Conservation (phyloP, 2,113 vertebrate species). For the Aspiorhynchus laticeps region DNA sequence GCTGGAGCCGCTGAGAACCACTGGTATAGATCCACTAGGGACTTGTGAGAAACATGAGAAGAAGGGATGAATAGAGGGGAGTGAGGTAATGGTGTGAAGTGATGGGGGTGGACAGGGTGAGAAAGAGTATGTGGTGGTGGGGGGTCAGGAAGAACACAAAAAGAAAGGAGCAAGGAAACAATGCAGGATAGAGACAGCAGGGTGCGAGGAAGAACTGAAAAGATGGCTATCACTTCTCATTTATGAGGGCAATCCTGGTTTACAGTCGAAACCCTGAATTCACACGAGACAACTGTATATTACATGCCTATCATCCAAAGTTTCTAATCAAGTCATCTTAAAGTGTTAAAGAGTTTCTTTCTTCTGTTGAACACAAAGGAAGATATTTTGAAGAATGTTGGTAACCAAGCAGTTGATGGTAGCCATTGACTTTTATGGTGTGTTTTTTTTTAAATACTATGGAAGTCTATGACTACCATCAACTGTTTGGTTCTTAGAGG, state of each 20-base stretch:
- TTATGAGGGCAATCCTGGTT: slow-evolving; percentile 32
- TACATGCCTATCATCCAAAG: background rate
- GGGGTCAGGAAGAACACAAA: slow-evolving; percentile 32
- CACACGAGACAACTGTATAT: background rate
- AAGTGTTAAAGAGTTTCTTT: background rate
- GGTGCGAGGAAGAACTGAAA: slow-evolving; percentile 13
- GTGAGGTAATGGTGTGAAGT: slow-evolving; percentile 17
- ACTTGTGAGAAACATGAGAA: slow-evolving; percentile 4
- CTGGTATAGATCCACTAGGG: slow-evolving; percentile 22
- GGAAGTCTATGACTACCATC: background rate
- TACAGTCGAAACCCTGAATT: background rate
- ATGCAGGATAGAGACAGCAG: slow-evolving; percentile 16
- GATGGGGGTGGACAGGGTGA: slow-evolving; percentile 3
- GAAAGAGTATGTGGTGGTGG: slow-evolving; percentile 18
- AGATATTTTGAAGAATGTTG: background rate
- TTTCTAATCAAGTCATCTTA: too few species aligned
- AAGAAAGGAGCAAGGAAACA: background rate
- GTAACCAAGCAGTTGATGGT: too few species aligned
- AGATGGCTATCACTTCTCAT: slow-evolving; percentile 28
- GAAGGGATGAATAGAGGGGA: background rate
- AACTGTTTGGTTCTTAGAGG: background rate
- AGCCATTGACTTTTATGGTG: background rate
- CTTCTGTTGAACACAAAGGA: background rate
- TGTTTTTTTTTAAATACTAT: background rate
- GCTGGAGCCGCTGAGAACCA: background rate